Conservation (phyloP, 2,797 vertebrate species). For the Lates japonicus region DNA sequence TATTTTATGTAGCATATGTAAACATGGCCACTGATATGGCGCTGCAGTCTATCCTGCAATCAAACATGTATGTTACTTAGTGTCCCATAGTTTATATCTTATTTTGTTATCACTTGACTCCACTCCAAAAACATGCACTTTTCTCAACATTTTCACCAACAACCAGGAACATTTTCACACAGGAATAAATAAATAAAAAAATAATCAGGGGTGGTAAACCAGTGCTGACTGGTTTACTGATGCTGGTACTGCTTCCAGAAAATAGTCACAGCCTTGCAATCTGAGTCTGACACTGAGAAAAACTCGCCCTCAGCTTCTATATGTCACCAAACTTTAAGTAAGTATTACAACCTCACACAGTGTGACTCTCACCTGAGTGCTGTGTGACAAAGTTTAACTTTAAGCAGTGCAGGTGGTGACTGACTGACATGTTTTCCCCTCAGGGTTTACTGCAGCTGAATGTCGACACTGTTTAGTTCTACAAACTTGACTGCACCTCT, state of each 20-base stretch:
- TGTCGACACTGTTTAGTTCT: background rate
- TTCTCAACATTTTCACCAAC: background rate
- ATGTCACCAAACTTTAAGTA: background rate
- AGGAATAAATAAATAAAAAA: background rate
- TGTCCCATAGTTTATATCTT: too few relatives aligned
- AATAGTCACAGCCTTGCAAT: background rate
- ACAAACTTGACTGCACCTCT: background rate
- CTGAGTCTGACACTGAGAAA: background rate
- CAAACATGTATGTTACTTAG: background rate
- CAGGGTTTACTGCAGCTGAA: background rate
- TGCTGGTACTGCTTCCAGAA: background rate
- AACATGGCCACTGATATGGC: background rate
- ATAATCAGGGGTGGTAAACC: background rate
- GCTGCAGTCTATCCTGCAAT: background rate
- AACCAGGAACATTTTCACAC: background rate
- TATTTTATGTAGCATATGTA: background rate
- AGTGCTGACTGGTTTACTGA: background rate
- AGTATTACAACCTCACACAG: background rate
- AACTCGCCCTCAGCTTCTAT: background rate
- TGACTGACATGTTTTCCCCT: too few relatives aligned
- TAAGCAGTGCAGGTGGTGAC: background rate
- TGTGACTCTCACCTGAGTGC: background rate
- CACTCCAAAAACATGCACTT: constrained; percentile 3
- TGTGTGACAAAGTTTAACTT: too few relatives aligned
- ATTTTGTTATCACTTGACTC: background rate